Evolutionary conservation across 2,113 vertebrate genomes (phyloP).

Genomic region (Paratilapia polleni): DNA sequence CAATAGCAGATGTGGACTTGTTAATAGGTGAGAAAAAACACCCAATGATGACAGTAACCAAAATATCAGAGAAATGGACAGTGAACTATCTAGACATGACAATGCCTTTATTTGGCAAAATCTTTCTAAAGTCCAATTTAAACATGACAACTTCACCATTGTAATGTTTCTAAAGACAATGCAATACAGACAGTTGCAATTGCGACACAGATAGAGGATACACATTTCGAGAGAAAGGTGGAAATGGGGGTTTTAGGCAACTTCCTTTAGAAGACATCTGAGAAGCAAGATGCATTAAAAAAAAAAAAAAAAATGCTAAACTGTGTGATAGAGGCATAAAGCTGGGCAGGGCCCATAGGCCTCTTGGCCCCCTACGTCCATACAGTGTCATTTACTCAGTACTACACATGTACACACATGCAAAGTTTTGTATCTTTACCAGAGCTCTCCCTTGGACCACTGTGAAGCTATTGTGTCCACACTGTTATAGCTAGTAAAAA

Average conservation of each 20-base stretch:
- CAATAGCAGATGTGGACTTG: background rate
- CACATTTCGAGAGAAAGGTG: background rate
- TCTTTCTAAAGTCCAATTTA: background rate
- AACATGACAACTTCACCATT: background rate
- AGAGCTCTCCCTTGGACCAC: background rate
- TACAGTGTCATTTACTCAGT: background rate
- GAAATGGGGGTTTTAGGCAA: background rate
- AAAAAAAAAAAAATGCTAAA: background rate
- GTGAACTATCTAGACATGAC: background rate
- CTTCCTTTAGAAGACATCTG: background rate
- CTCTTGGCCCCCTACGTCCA: background rate
- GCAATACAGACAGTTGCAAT: conserved; percentile 6
- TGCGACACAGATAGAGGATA: conserved; percentile 16
- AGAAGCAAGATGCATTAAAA: background rate
- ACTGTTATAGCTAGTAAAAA: too few species aligned
- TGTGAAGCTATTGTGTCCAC: background rate
- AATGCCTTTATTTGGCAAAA: too few species aligned
- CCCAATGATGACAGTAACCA: background rate
- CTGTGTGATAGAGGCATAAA: background rate
- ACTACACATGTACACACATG: background rate
- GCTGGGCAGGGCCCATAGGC: background rate
- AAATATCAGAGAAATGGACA: background rate
- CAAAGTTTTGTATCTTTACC: background rate
- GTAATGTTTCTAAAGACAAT: background rate
- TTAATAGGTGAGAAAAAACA: background rate